A percentile compares a stretch with the other conserved stretches of the same genome.
phyloP scores from a whole-genome alignment of 2,888 invertebrate genomes.

The Cataglyphis rosenhaueri region DNA sequence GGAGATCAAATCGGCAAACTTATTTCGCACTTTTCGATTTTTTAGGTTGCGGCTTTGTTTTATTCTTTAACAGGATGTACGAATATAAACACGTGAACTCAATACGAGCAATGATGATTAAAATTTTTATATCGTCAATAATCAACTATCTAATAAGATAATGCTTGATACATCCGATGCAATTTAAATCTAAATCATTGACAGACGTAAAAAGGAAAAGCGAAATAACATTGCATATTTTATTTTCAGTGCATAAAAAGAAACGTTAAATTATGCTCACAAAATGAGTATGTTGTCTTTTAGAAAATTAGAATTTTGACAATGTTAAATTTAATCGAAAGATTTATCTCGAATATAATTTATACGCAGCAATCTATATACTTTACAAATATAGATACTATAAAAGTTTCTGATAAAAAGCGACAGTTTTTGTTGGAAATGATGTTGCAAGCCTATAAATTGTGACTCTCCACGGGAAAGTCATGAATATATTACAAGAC shows the following conservation, averaged over 20 bases:
- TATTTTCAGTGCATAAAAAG: not conserved
- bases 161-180: not conserved
- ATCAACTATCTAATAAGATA: not conserved
- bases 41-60: conserved; percentile 23
- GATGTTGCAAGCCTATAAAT: conserved; percentile 32
- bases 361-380: not conserved
- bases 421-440: conserved; percentile 38
- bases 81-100: not conserved
- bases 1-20: conserved; percentile 41
- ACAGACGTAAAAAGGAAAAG: not conserved
- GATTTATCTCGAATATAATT: conserved; percentile 11
- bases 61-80: not conserved
- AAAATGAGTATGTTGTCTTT: not conserved
- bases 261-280: not conserved
- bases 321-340: conserved; percentile 9
- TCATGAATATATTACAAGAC: conserved; percentile 48
- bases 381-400: not conserved
- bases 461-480: conserved; percentile 24
- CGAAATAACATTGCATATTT: not conserved
- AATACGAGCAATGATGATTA: not conserved
- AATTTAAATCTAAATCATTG: not conserved
- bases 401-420: conserved; percentile 32
- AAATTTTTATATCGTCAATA: not conserved
- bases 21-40: conserved; percentile 27
- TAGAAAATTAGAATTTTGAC: not conserved